phyloP scores from a whole-genome alignment of 2,113 vertebrate genomes.

The Mugil cephalus region DNA sequence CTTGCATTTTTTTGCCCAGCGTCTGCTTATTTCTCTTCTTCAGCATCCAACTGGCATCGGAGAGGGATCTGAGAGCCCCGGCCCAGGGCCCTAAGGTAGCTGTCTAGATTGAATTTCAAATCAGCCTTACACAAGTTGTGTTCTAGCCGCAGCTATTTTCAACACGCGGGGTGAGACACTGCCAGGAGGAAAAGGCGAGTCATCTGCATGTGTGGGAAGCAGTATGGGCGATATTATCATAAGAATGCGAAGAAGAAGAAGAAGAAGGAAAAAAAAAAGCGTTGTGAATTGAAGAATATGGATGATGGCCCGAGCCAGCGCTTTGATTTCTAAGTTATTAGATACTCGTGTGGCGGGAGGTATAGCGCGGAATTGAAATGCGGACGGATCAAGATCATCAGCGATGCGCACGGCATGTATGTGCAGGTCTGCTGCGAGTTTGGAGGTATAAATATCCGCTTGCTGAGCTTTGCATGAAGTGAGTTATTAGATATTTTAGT shows the following conservation, averaged over 20 bases:
- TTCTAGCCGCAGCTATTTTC: slow-evolving; percentile 68
- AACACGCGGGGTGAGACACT: slow-evolving; percentile 54
- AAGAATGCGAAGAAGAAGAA: slow-evolving; percentile 37
- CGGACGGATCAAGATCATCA: slow-evolving; percentile 17
- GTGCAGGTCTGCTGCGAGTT: slow-evolving; percentile 9
- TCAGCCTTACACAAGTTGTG: slow-evolving; percentile 74
- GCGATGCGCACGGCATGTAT: slow-evolving; percentile 15
- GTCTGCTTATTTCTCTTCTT: slow-evolving; percentile 25
- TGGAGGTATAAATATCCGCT: slow-evolving; percentile 25
- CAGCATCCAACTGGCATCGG: slow-evolving; percentile 33
- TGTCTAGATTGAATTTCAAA: slow-evolving; percentile 77
- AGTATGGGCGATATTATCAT: slow-evolving; percentile 50
- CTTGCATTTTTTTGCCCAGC: slow-evolving; percentile 13
- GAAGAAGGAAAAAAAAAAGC: too few relatives aligned
- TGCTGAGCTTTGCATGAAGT: slow-evolving; percentile 2
- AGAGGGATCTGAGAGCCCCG: slow-evolving; percentile 47
- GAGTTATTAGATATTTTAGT: too few relatives aligned
- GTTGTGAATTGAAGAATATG: slow-evolving; percentile 45
- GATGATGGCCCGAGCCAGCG: slow-evolving; percentile 41
- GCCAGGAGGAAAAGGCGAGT: slow-evolving; percentile 58
- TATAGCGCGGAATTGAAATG: slow-evolving; percentile 23
- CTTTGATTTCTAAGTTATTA: slow-evolving; percentile 57
- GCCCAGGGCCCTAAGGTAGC: slow-evolving; percentile 51
- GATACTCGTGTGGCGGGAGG: slow-evolving; percentile 40
- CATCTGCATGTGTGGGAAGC: slow-evolving; percentile 73